These are phyloP conservation scores for Pheucticus melanocephalus DNA, from an alignment of 2,113 vertebrate species.

Conservation along the genomic window DNA sequence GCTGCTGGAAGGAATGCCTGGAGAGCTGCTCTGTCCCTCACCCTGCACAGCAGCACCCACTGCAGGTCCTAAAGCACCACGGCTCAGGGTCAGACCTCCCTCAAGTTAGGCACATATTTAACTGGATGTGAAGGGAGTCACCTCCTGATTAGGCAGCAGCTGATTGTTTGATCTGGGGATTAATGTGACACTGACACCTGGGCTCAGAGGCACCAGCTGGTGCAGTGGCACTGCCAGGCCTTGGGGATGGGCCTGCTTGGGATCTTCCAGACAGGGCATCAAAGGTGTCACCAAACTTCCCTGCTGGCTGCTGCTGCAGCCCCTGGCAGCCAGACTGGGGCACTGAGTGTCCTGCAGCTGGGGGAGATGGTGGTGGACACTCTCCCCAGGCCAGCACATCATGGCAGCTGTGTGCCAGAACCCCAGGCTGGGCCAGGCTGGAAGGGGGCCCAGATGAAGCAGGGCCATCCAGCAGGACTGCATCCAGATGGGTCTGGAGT, in stretches of 20 bases:
- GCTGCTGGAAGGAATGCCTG: neutral
- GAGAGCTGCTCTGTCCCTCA: neutral
- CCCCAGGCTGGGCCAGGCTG: neutral
- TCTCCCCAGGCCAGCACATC: neutral
- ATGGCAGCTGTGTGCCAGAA: neutral
- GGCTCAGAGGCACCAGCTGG: neutral
- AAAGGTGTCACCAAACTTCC: accelerated
- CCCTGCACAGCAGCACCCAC: accelerated
- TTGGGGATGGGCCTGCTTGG: accelerated
- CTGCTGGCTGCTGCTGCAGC: neutral
- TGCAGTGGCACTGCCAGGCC: accelerated
- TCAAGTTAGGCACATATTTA: neutral
- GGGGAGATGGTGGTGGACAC: accelerated
- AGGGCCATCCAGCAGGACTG: neutral
- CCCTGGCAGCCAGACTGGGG: neutral
- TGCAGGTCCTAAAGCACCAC: neutral
- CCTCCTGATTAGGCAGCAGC: neutral
- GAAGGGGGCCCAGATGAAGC: neutral
- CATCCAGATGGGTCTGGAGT: neutral
- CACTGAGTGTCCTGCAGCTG: neutral
- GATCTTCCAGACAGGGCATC: neutral
- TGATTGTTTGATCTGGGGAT: neutral
- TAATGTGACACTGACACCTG: neutral
- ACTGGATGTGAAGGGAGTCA: neutral
- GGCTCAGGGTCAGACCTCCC: neutral